These are phyloP conservation scores for Calyptomena viridis DNA, from an alignment of 2,113 vertebrate species.

Conservation along the genomic window DNA sequence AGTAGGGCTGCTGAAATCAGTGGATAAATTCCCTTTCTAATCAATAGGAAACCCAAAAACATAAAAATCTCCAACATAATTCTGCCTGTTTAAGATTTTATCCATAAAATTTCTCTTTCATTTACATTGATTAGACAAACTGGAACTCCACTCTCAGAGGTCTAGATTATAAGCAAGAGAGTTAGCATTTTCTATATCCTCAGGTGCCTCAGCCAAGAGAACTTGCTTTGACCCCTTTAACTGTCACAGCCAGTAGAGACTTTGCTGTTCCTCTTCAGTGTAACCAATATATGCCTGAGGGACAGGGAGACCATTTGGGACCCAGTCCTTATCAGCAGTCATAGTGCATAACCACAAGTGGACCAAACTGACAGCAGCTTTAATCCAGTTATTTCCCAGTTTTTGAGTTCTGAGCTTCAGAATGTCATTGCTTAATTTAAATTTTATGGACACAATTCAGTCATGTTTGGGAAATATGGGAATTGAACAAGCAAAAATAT, in stretches of 20 bases:
- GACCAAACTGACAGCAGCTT: neutral
- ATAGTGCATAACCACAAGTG: neutral
- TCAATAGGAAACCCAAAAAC: neutral
- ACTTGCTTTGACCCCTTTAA: neutral
- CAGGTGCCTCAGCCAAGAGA: neutral
- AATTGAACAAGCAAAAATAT: neutral
- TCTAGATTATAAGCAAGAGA: neutral
- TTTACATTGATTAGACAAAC: neutral
- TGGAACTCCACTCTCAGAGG: neutral
- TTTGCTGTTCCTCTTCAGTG: accelerated
- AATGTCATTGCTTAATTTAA: neutral
- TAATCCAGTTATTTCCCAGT: neutral
- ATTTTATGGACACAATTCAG: neutral
- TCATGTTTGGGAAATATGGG: neutral
- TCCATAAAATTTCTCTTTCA: neutral
- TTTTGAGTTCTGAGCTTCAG: neutral
- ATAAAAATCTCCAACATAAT: neutral
- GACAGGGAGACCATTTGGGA: neutral
- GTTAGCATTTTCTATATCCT: neutral
- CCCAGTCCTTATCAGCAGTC: neutral
- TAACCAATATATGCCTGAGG: neutral
- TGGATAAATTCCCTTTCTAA: neutral
- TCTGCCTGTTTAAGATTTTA: neutral
- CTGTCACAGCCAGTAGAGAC: neutral
- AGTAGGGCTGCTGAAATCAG: neutral